A percentile compares a stretch with the other conserved stretches of the same genome.
These are phyloP conservation scores for Spilarctia lutea DNA, from an alignment of 2,888 invertebrate genomes.

Conservation along the genomic window DNA sequence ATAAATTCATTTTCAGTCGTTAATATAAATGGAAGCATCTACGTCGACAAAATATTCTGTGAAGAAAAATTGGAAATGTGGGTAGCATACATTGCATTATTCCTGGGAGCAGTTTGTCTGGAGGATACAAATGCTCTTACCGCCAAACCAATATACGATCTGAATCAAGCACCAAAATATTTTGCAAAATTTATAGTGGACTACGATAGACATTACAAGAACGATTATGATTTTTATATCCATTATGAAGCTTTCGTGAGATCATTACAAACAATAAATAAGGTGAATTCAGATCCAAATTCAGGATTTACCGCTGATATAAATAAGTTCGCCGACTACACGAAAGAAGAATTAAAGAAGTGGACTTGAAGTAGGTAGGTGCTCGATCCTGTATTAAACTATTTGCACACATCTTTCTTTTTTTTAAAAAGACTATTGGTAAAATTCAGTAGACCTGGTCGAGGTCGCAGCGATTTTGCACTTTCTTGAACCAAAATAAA, in stretches of 20 bases:
- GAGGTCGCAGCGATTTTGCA: too few species aligned
- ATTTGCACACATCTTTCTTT: background rate
- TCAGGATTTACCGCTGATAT: background rate
- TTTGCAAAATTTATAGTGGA: background rate
- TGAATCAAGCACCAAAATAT: slow-evolving; percentile 5
- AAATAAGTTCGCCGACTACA: slow-evolving; percentile 2
- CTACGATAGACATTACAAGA: slow-evolving; percentile 7
- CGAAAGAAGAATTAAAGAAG: background rate
- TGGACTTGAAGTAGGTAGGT: background rate
- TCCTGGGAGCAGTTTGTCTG: slow-evolving; percentile 4
- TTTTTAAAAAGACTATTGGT: background rate
- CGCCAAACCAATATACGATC: background rate
- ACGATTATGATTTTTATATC: background rate
- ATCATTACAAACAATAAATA: background rate
- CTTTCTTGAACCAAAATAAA: too few species aligned
- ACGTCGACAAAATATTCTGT: background rate
- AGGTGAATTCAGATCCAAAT: background rate
- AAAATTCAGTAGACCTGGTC: too few species aligned
- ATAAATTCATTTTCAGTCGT: background rate
- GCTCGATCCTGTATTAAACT: background rate
- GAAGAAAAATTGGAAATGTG: background rate
- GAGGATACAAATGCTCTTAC: background rate
- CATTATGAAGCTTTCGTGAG: background rate
- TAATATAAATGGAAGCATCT: background rate
- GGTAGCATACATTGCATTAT: background rate